Evolutionary conservation across 2,888 invertebrate genomes (phyloP), one percentile per base, ranked within the genome.

Genomic region (Microplitis deprimator): DNA sequence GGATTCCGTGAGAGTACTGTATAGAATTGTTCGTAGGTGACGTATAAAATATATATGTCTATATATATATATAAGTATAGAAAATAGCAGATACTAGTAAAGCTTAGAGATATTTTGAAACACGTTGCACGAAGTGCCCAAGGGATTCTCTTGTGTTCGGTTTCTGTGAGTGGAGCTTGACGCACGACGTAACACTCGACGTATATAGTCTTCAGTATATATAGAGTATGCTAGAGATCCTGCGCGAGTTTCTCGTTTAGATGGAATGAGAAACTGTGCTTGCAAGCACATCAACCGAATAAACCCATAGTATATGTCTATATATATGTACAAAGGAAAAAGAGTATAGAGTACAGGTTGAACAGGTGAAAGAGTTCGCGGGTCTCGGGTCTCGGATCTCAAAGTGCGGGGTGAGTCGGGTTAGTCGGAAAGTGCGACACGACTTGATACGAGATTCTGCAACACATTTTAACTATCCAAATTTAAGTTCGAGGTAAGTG

Each of bases 391-490:
- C 72, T 20, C 59, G 80, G 76, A 64, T 70, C 76, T 76, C 77
- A 79, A 78, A 73, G 75, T 68, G 79, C 76, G 75, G 75, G 75
- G 78, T 76, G 79, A 29, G 29, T 29, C 29, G 29, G 29, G 73
- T 71, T 77, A 78, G 79, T 74, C 29, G 29, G 29, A 0, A 29
- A 29, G 29, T 29, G 29, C 29, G 29, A 75, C 72, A 75, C 59
- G 68, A 59, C 77, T 78, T 29, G 29, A 29, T 29, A 50, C 13
- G 13, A 80, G 79, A 78, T 81, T 79, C 81, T 80, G 79, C 81
- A 84, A 84, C 84, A 82, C 81, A 82, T 83, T 84, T 84, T 84
- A 85, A 84, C 85, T 83, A 82, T 81, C 82, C 81, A 84, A 84
- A 84, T 84, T 84, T 83, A 83, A 84, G 84, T 85, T 84, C 82